A percentile compares a stretch with the other conserved stretches of the same genome.
Evolutionary conservation across 2,888 invertebrate species (phyloP).

Genomic region (Drosophila tanythrix): DNA sequence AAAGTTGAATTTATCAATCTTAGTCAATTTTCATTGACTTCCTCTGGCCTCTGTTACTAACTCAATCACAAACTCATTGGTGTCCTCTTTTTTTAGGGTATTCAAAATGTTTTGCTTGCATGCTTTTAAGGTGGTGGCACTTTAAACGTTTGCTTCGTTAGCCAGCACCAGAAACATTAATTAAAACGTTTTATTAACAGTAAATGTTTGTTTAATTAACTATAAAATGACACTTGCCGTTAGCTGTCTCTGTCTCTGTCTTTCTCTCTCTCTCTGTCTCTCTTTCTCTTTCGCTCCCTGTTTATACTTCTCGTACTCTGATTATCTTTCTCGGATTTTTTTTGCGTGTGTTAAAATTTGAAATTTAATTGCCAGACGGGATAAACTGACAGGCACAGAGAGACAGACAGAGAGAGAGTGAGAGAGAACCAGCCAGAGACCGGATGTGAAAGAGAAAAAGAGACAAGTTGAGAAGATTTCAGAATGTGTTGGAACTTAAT

Average conservation of each 20-base stretch:
- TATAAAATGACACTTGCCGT: conserved; percentile 68
- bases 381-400: conserved; percentile 25
- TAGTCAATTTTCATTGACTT: background rate
- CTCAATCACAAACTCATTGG: background rate
- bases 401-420: background rate
- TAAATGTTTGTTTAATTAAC: conserved; percentile 80
- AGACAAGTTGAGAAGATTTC: background rate
- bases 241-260: conserved; percentile 7
- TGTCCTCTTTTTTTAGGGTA: conserved; percentile 14
- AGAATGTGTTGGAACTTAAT: conserved; percentile 38
- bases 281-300: background rate
- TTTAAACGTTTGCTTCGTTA: conserved; percentile 44
- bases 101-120: conserved; percentile 48
- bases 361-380: conserved; percentile 73
- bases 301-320: background rate
- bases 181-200: conserved; percentile 74
- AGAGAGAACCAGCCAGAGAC: background rate
- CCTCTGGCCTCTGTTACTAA: background rate
- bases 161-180: conserved; percentile 57
- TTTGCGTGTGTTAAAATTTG: conserved; percentile 67
- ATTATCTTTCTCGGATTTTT: background rate
- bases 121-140: conserved; percentile 63
- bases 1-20: too few species aligned
- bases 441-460: background rate
- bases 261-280: background rate